Base-by-base conservation (phyloP, 2,888 invertebrate genomes). In the Boloria selene region DNA sequence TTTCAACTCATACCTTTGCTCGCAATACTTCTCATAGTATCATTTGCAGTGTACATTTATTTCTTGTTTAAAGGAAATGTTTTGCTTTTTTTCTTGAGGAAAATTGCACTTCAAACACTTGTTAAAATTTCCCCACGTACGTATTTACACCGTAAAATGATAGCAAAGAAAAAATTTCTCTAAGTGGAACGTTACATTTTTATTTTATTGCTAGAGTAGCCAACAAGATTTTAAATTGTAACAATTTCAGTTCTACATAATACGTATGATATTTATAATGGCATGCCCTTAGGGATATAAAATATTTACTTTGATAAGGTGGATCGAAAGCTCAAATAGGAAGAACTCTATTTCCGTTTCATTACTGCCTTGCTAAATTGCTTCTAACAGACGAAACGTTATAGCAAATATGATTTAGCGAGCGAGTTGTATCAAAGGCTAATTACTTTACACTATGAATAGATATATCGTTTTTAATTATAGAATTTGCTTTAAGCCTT, bases 1-100 rank as follows among this genome's bases (percentile, higher is more conserved):
- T 88, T 87, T 85, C 84, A 82, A 82, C 85, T 86, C 83, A 84
- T 81, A 85, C 80, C 84, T 85, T 85, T 84, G 83, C 86, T 76
- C 78, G 82, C 81, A 78, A 84, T 85, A 86, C 84, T 84, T 85
- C 78, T 76, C 79, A 77, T 77, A 83, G 85, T 87, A 85, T 85
- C 85, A 83, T 83, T 82, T 77, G 67, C 73, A 75, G 77, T 81
- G 71, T 81, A 78, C 78, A 78, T 80, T 80, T 82, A 78, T 80
- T 81, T 83, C 62, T 80, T 79, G 75, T 81, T 76, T 71, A 75
- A 71, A 18, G 72, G 70, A 75, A 78, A 76, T 70, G 67, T 76
- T 79, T 78, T 76, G 70, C 72, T 69, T 71, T 79, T 77, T 75
- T 68, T 72, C 73, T 74, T 72, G 68, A 75, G 68, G 74, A 73